A percentile compares a stretch with the other conserved stretches of the same genome.
phyloP scores from a whole-genome alignment of 2,113 vertebrate species.

The Alexandromys fortis region DNA sequence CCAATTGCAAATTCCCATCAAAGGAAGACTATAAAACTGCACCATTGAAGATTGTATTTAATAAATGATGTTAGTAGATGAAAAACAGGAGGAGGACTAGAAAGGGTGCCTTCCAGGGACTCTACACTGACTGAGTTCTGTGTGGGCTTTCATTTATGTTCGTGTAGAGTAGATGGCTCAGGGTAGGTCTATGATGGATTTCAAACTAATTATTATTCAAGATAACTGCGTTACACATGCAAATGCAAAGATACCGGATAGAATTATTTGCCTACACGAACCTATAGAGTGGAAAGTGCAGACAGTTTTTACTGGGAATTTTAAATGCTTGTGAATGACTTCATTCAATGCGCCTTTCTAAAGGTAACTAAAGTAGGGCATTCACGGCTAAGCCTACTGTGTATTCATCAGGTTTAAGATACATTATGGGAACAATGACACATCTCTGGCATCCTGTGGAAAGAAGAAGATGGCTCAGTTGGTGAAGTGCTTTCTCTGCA shows the following conservation, averaged over 20 bases:
- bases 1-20: conserved; percentile 1
- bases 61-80: not conserved
- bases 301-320: not conserved
- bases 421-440: not conserved
- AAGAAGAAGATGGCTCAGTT: not conserved
- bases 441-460: not conserved
- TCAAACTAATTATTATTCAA: conserved; percentile 15
- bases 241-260: not conserved
- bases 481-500: too few species aligned
- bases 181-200: not conserved
- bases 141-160: not conserved
- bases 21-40: not conserved
- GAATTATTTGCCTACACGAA: not conserved
- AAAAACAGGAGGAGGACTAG: not conserved
- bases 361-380: not conserved
- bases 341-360: not conserved
- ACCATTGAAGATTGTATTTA: not conserved
- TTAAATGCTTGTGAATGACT: not conserved
- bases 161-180: not conserved
- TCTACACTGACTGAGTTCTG: not conserved
- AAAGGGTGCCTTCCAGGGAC: not conserved
- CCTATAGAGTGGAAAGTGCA: not conserved
- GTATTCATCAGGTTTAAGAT: not conserved
- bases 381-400: not conserved
- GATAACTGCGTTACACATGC: not conserved